A percentile compares a stretch with the other conserved stretches of the same genome.
Evolutionary conservation across 2,113 vertebrate genomes (phyloP).

Genomic region (Tretioscincus oriximinensis): DNA sequence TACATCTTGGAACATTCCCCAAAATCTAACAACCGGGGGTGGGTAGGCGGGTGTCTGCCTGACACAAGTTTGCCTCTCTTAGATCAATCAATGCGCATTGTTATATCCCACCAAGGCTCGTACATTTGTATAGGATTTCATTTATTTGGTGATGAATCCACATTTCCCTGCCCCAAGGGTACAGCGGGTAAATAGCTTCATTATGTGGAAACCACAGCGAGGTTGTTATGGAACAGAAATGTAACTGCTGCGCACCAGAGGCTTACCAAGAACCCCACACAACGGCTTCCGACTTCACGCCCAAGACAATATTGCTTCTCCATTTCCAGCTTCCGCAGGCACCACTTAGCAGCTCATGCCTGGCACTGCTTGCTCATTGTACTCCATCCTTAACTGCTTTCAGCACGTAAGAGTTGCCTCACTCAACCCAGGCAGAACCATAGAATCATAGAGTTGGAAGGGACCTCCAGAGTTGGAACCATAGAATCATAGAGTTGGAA

Average conservation of each 20-base stretch:
- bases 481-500: too few relatives aligned
- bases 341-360: background rate
- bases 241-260: constrained; percentile 29
- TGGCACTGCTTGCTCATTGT: background rate
- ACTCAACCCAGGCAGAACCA: too few relatives aligned
- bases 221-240: constrained; percentile 51
- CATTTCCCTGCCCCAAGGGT: constrained; percentile 44
- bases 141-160: constrained; percentile 44
- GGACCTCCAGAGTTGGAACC: too few relatives aligned
- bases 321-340: background rate
- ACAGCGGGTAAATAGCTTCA: constrained; percentile 22
- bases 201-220: constrained; percentile 38
- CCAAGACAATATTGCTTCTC: too few relatives aligned
- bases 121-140: constrained; percentile 50
- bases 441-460: too few relatives aligned
- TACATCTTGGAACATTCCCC: background rate
- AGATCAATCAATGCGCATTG: constrained; percentile 55
- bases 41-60: constrained; percentile 67
- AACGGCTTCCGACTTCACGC: background rate
- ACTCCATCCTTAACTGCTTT: background rate
- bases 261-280: background rate
- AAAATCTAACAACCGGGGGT: too few relatives aligned
- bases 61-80: constrained; percentile 51
- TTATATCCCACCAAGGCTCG: constrained; percentile 59
- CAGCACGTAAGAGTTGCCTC: background rate